A percentile compares a stretch with the other conserved stretches of the same genome.
Conservation (phyloP, 2,797 vertebrate species). For the Chelmon rostratus region DNA sequence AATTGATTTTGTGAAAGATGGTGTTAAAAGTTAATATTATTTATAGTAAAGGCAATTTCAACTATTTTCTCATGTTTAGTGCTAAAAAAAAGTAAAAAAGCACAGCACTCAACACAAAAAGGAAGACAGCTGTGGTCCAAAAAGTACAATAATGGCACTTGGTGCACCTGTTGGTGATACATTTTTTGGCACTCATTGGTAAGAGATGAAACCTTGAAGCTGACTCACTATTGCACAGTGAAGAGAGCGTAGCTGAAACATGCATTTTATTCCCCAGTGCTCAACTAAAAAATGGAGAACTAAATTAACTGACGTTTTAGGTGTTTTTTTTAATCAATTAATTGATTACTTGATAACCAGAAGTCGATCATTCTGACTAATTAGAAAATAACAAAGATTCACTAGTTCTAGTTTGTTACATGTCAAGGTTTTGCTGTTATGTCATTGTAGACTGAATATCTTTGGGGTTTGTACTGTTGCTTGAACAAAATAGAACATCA, state of each 20-base stretch:
- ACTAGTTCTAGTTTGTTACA: background rate
- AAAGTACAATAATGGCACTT: background rate
- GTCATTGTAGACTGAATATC: no score
- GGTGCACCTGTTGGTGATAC: background rate
- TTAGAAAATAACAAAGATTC: background rate
- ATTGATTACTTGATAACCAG: background rate
- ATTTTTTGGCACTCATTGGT: background rate
- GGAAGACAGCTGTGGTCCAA: background rate
- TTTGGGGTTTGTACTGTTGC: no score
- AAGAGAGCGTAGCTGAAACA: background rate
- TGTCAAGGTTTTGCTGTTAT: background rate
- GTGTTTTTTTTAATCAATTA: background rate
- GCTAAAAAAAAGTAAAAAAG: background rate
- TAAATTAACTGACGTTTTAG: background rate
- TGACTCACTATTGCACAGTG: background rate
- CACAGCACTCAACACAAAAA: background rate
- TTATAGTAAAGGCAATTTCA: conserved; percentile 9
- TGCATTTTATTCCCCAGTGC: background rate
- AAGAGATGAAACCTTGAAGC: background rate
- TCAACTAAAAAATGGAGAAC: background rate
- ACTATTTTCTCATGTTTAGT: background rate
- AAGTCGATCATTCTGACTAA: background rate
- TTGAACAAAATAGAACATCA: background rate
- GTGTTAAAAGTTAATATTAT: background rate
- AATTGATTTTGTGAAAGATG: conserved; percentile 30